A percentile compares a stretch with the other conserved stretches of the same genome.
Conservation (phyloP, 2,797 vertebrate genomes). For the Premnoplex brunnescens region DNA sequence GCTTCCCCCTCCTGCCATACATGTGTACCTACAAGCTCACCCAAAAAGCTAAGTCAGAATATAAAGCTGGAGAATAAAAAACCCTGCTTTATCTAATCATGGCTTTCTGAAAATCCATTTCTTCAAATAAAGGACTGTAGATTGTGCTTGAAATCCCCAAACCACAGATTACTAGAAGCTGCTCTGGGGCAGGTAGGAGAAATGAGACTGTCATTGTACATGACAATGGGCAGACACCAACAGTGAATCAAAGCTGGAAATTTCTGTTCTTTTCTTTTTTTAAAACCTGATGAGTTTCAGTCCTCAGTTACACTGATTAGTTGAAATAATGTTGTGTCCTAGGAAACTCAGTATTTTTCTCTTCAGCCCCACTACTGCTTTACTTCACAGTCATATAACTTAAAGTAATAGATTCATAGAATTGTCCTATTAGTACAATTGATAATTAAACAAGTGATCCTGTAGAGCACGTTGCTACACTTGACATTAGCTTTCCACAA, state of each 20-base stretch:
- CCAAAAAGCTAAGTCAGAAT: neutral
- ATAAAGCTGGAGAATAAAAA: neutral
- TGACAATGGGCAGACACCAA: neutral
- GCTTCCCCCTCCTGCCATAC: neutral
- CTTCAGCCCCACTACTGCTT: neutral
- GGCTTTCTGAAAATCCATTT: neutral
- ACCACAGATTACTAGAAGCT: neutral
- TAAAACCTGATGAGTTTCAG: neutral
- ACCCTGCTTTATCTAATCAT: neutral
- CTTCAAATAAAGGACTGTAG: neutral
- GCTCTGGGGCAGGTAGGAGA: neutral
- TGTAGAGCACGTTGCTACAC: neutral
- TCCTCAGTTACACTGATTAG: neutral
- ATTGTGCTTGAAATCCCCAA: neutral
- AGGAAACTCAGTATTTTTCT: neutral
- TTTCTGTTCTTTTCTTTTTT: neutral
- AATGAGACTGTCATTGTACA: neutral
- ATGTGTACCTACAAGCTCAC: neutral
- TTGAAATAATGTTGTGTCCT: neutral
- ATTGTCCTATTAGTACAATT: neutral
- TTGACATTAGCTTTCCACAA: neutral
- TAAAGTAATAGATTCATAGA: neutral
- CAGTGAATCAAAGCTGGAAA: neutral
- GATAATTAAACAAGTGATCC: neutral
- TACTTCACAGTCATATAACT: neutral